Evolutionary conservation across 2,888 invertebrate species (phyloP).

Genomic region (Drosophila paramelanica): DNA sequence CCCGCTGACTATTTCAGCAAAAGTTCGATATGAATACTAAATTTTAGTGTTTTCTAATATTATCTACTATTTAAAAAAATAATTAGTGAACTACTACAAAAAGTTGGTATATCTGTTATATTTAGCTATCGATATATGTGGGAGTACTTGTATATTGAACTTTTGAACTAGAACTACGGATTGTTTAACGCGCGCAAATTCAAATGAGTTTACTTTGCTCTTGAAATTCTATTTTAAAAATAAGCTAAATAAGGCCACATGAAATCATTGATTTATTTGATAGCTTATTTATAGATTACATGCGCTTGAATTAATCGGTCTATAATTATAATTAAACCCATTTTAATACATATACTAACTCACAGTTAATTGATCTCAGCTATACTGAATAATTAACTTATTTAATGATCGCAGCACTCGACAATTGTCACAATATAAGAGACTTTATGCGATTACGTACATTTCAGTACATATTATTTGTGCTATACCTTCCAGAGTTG

Average conservation of each 20-base stretch:
- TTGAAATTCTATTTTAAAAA: not conserved
- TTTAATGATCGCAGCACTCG: not conserved
- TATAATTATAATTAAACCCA: not conserved
- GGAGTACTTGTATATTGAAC: not conserved
- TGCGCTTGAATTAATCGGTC: not conserved
- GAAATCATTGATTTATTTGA: not conserved
- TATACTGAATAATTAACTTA: not conserved
- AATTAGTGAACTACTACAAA: too few species aligned
- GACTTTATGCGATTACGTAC: not conserved
- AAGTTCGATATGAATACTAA: too few species aligned
- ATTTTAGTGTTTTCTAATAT: too few species aligned
- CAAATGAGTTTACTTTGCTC: not conserved
- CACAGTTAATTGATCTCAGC: not conserved
- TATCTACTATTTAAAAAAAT: too few species aligned
- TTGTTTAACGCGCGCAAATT: not conserved
- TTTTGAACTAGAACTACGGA: not conserved
- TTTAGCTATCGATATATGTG: too few species aligned
- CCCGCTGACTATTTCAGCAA: too few species aligned
- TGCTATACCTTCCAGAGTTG: too few species aligned
- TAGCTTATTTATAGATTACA: not conserved
- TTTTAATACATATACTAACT: not conserved
- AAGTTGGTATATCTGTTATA: too few species aligned
- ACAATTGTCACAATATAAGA: constrained; percentile 1
- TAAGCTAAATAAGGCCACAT: not conserved
- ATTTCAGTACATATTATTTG: not conserved